Conservation (phyloP, 2,797 vertebrate genomes). For the Anisognathus igniventris region DNA sequence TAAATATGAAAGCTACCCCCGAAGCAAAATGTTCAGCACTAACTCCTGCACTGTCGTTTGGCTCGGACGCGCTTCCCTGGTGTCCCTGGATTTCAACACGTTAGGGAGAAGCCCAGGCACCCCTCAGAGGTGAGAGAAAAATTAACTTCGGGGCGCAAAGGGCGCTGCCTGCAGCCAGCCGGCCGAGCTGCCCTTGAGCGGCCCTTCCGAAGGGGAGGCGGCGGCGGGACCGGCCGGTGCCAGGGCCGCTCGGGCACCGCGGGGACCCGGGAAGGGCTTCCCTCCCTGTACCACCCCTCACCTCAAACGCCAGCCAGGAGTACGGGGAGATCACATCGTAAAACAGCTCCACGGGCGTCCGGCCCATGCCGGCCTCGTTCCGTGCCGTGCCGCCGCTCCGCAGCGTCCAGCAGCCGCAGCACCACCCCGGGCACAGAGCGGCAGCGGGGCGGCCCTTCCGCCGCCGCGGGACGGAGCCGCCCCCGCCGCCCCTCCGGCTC, state of each 20-base stretch:
- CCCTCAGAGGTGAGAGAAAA: rapidly evolving
- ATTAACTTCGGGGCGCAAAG: rapidly evolving
- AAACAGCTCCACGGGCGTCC: background rate
- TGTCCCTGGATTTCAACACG: rapidly evolving
- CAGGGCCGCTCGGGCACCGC: background rate
- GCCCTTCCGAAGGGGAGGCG: background rate
- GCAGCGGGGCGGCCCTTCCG: no score
- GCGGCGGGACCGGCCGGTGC: background rate
- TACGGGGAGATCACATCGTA: slow-evolving; percentile 53
- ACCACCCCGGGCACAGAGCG: background rate
- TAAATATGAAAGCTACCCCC: background rate
- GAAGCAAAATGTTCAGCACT: rapidly evolving
- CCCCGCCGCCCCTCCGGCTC: no score
- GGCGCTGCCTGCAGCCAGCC: background rate
- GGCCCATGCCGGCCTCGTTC: rapidly evolving
- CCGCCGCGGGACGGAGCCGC: rapidly evolving
- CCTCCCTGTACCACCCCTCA: background rate
- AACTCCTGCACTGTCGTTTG: background rate
- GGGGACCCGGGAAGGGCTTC: background rate
- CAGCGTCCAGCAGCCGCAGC: background rate
- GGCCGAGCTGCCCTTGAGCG: background rate
- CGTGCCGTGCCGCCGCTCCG: background rate
- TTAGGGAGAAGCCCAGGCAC: background rate
- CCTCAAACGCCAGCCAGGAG: slow-evolving; percentile 52
- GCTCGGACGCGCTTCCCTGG: background rate